Evolutionary conservation across 2,888 invertebrate genomes (phyloP), one percentile per base, ranked within the genome.

Genomic region (Watsonalla binaria): DNA sequence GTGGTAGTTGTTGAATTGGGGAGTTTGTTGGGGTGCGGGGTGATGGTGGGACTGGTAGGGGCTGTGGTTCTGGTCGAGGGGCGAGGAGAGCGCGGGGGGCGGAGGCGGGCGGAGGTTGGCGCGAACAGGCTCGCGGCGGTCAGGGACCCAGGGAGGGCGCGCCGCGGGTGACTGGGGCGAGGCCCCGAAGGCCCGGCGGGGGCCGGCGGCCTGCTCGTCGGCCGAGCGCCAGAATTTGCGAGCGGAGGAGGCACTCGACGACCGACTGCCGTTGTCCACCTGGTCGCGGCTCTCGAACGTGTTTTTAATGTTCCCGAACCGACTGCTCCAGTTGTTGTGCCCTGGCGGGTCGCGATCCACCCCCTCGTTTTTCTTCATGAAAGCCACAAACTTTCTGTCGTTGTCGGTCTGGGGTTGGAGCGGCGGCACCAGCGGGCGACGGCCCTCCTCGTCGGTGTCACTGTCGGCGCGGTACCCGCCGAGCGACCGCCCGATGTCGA

Each of bases 361-460:
- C 14, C 73, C 91, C 47, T 93, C 92, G 70, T 93, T 95, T 70
- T 95, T 95, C 62, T 94, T 94, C 74, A 97, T 94, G 65, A 97
- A 94, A 0, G 96, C 96, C 51, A 96, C 82, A 73, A 97, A 97
- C 74, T 97, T 97, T 53, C 93, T 92, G 75, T 97, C 97, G 68
- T 95, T 96, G 52, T 96, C 96, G 0, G 97, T 97, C 82, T 95
- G 96, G 0, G 96, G 95, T 62, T 93, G 92, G 65, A 97, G 95
- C 1, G 92, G 91, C 0, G 95, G 95, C 45, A 95, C 93, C 11
- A 42, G 42, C 42, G 42, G 42, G 11, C 75, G 42, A 71, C 74
- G 52, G 50, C 79, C 76, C 7, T 90, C 90, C 35, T 91, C 91
- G 50, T 92, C 92, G 14, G 92, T 90, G 56, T 90, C 89, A 57